Conservation (phyloP, 2,113 vertebrate genomes). For the Cardinalis cardinalis region DNA sequence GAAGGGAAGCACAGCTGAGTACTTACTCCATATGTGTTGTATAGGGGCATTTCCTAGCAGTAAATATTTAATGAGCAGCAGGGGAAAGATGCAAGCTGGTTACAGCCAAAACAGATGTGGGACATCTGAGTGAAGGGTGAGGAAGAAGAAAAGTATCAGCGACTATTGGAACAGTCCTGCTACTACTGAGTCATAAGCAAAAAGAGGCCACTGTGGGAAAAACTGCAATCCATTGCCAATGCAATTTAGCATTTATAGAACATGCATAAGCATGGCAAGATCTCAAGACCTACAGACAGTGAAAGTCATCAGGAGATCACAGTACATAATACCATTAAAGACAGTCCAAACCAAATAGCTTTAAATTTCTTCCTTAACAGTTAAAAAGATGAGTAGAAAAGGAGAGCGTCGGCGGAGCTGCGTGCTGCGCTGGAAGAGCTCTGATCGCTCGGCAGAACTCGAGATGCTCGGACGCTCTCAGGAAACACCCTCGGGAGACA, state of each 20-base stretch:
- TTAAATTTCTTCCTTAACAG: not conserved
- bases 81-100: not conserved
- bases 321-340: not conserved
- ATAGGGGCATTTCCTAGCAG: not conserved
- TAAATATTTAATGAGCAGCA: not conserved
- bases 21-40: not conserved
- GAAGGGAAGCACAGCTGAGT: not conserved
- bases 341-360: not conserved
- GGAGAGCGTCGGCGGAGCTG: not conserved
- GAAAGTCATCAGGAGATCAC: not conserved
- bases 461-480: not conserved
- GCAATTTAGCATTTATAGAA: not conserved
- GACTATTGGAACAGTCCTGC: not conserved
- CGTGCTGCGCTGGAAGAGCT: not conserved
- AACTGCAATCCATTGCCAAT: not conserved
- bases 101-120: not conserved
- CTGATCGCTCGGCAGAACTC: accelerated
- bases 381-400: not conserved
- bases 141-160: not conserved
- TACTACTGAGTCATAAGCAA: not conserved
- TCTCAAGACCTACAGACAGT: not conserved
- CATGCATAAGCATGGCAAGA: not conserved
- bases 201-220: not conserved
- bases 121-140: not conserved
- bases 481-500: accelerated